Evolutionary conservation across 2,888 invertebrate genomes (phyloP).

Genomic region (Drosophila subsilvestris): DNA sequence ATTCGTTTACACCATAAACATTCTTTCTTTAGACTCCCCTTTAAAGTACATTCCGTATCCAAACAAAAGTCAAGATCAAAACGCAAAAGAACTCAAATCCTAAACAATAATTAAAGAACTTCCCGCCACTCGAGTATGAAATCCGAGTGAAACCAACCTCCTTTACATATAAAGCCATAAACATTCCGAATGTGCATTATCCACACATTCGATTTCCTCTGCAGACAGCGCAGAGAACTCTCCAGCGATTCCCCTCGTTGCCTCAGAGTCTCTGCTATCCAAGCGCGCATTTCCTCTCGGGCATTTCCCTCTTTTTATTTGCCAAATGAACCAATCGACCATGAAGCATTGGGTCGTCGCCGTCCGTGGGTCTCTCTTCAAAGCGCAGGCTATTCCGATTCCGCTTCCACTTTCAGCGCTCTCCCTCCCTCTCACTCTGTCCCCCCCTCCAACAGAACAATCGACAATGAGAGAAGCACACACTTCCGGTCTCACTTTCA

Average conservation of each 20-base stretch:
- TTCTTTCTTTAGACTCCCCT: too few relatives aligned
- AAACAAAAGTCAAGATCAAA: neutral
- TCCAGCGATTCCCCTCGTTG: neutral
- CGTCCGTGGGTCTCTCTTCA: neutral
- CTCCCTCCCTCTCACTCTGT: constrained; percentile 4
- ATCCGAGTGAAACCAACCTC: too few relatives aligned
- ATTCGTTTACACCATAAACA: too few relatives aligned
- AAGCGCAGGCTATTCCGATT: neutral
- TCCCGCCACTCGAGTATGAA: neutral
- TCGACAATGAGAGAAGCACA: constrained; percentile 52
- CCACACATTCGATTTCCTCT: constrained; percentile 29
- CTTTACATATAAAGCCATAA: neutral
- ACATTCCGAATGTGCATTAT: neutral
- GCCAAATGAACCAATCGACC: constrained; percentile 34
- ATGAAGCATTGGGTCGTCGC: constrained; percentile 17
- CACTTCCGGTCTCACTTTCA: constrained; percentile 69
- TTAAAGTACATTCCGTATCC: too few relatives aligned
- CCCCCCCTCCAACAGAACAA: constrained; percentile 30
- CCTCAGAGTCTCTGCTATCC: too few relatives aligned
- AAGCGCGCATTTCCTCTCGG: too few relatives aligned
- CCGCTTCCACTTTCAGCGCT: neutral
- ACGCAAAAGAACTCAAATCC: neutral
- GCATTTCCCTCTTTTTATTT: constrained; percentile 1
- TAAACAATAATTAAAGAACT: neutral
- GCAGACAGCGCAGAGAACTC: constrained; percentile 1